Evolutionary conservation across 2,888 invertebrate genomes (phyloP).

Genomic region (Parnassius orleans): DNA sequence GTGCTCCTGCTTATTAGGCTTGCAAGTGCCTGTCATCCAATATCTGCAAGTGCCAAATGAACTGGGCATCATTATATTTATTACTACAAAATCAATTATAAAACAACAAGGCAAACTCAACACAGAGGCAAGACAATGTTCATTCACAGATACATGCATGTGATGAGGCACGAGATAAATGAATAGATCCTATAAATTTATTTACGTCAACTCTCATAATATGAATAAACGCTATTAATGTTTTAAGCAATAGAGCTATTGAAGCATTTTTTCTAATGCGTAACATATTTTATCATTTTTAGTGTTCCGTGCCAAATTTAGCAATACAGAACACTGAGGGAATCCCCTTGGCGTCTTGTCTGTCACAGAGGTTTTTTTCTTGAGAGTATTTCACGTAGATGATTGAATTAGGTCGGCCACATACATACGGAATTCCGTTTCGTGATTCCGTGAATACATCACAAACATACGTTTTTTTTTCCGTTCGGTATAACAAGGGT

Average conservation of each 20-base stretch:
- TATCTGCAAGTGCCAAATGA: conserved; percentile 76
- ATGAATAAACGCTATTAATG: too few relatives aligned
- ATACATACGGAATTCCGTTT: too few relatives aligned
- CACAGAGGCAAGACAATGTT: conserved; percentile 8
- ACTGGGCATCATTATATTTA: not conserved
- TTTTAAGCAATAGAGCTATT: too few relatives aligned
- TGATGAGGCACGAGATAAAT: conserved; percentile 3
- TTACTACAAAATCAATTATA: not conserved
- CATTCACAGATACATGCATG: conserved; percentile 21
- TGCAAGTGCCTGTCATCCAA: conserved; percentile 98
- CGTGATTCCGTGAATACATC: too few relatives aligned
- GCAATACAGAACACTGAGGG: too few relatives aligned
- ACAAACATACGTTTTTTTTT: too few relatives aligned
- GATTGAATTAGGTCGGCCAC: too few relatives aligned
- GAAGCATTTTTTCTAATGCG: too few relatives aligned
- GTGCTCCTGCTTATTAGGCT: conserved; percentile 94
- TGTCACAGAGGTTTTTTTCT: too few relatives aligned
- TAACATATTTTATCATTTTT: not conserved
- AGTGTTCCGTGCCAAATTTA: not conserved
- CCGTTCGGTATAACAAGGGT: too few relatives aligned
- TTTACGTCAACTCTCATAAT: not conserved
- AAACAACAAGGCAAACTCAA: not conserved
- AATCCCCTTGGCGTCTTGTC: too few relatives aligned
- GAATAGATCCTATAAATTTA: not conserved
- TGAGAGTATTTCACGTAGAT: too few relatives aligned